A percentile compares a stretch with the other conserved stretches of the same genome.
Conservation (phyloP, 2,797 vertebrate species). For the Pelochelys cantorii region DNA sequence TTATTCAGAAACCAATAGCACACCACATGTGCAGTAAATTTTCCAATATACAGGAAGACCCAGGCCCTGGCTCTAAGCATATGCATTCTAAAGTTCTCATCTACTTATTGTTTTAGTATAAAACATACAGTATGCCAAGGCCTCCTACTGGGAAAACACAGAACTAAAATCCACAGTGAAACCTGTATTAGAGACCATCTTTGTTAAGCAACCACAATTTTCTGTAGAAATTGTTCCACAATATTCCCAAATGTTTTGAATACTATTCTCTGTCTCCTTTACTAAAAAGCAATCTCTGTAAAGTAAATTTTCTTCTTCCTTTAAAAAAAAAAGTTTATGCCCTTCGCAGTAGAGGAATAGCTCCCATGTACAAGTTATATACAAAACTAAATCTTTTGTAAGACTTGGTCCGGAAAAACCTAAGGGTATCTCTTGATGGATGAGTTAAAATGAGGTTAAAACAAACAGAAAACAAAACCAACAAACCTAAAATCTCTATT, state of each 20-base stretch:
- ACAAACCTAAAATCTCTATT: not conserved
- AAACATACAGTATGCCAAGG: not conserved
- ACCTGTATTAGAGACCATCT: not conserved
- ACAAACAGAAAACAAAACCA: not conserved
- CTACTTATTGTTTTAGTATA: not conserved
- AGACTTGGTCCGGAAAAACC: not conserved
- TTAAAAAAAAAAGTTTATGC: not conserved
- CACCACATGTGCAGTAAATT: not conserved
- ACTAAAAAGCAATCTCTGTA: not conserved
- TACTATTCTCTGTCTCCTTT: not conserved
- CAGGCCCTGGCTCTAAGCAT: not conserved
- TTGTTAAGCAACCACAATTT: not conserved
- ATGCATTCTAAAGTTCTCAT: not conserved
- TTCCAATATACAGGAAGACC: fast-evolving
- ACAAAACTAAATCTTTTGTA: not conserved
- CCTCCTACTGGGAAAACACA: not conserved
- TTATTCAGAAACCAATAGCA: not conserved
- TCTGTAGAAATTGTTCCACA: not conserved
- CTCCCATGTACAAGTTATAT: not conserved
- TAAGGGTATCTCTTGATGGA: not conserved
- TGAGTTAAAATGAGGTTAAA: not conserved
- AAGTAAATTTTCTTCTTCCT: not conserved
- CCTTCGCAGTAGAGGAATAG: not conserved
- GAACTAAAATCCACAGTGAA: not conserved
- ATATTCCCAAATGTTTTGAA: not conserved